Conservation (phyloP, 2,888 invertebrate genomes). For the Nymphalis urticae region DNA sequence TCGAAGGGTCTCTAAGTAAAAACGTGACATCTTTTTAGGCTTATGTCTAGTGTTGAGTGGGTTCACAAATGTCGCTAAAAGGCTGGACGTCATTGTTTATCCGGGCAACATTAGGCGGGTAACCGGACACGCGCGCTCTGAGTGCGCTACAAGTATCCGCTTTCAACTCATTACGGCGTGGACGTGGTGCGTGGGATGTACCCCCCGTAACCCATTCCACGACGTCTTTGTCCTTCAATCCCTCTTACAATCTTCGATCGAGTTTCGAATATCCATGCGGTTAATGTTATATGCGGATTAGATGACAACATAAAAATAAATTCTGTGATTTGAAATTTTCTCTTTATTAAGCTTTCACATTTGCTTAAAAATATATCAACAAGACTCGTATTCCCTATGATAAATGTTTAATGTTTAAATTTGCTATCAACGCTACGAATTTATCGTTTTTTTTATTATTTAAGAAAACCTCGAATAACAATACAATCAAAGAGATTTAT, state of each 20-base stretch:
- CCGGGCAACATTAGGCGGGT: constrained; percentile 81
- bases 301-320: constrained; percentile 1
- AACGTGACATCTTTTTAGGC: constrained; percentile 77
- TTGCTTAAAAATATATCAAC: too few relatives aligned
- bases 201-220: constrained; percentile 50
- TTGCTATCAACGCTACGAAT: neutral
- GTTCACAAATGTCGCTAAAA: constrained; percentile 82
- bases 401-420: neutral
- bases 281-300: constrained; percentile 47
- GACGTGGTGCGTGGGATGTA: constrained; percentile 77
- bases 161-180: constrained; percentile 81
- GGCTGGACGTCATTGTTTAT: constrained; percentile 82
- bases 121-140: constrained; percentile 81
- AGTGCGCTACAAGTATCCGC: constrained; percentile 82
- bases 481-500: constrained; percentile 46
- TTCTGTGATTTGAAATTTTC: neutral
- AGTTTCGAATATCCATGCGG: constrained; percentile 75
- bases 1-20: constrained; percentile 69
- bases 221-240: constrained; percentile 76
- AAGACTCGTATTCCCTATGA: too few relatives aligned
- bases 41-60: constrained; percentile 79
- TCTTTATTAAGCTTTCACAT: neutral
- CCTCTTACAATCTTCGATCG: constrained; percentile 79
- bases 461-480: constrained; percentile 30
- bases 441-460: constrained; percentile 5